Evolutionary conservation across 2,113 vertebrate species (phyloP).

Genomic region (Acinonyx jubatus): DNA sequence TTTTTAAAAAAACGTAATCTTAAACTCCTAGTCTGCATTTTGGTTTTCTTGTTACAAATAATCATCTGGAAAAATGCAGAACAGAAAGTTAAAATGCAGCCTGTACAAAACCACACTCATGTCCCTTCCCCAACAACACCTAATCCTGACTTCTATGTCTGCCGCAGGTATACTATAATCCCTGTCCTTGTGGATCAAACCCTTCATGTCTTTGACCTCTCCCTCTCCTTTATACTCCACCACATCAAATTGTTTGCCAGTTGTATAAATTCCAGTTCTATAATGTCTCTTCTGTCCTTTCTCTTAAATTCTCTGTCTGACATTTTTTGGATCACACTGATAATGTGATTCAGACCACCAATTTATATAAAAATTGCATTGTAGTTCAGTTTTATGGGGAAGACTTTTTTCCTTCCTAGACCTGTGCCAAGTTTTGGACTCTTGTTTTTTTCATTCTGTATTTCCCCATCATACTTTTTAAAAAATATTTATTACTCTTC

Average conservation of each 20-base stretch:
- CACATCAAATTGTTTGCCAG: background rate
- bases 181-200: background rate
- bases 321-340: background rate
- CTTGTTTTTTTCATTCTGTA: background rate
- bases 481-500: background rate
- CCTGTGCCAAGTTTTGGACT: background rate
- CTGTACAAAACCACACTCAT: background rate
- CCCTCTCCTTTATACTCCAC: background rate
- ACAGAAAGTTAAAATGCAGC: background rate
- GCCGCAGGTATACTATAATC: background rate
- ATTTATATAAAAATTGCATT: conserved; percentile 31
- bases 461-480: background rate
- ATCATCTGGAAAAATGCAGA: background rate
- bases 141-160: background rate
- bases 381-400: background rate
- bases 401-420: background rate
- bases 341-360: background rate
- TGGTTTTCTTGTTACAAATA: background rate
- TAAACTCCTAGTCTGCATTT: background rate
- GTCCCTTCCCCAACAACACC: background rate
- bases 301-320: background rate
- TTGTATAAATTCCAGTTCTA: conserved; percentile 18
- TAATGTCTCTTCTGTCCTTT: conserved; percentile 35
- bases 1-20: background rate
- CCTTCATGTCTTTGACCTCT: background rate